Evolutionary conservation across 2,113 vertebrate species (phyloP).

Genomic region (Calidris pugnax): DNA sequence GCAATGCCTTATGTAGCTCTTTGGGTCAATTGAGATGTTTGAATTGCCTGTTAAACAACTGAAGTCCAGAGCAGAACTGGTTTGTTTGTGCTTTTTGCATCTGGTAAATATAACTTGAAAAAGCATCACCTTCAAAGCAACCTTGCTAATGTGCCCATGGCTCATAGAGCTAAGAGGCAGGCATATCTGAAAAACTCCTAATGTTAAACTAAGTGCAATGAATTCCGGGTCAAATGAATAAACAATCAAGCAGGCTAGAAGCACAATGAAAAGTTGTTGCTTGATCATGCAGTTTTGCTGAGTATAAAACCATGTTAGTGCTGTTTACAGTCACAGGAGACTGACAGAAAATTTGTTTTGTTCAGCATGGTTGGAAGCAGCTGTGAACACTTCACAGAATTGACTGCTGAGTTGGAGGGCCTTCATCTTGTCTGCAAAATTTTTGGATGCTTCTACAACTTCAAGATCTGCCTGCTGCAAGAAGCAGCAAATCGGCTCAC

Average conservation of each 20-base stretch:
- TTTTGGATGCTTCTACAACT: not conserved
- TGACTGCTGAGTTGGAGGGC: slow-evolving; percentile 2
- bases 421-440: slow-evolving; percentile 13
- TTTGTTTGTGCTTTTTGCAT: not conserved
- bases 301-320: not conserved
- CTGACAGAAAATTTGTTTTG: not conserved
- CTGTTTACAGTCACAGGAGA: not conserved
- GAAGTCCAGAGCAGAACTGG: not conserved
- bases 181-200: not conserved
- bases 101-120: not conserved
- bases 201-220: not conserved
- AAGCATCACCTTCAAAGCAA: not conserved
- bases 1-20: not conserved
- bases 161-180: not conserved
- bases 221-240: not conserved
- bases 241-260: not conserved
- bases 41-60: not conserved
- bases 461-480: not conserved
- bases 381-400: slow-evolving; percentile 44
- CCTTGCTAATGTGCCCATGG: not conserved
- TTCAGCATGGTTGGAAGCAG: slow-evolving; percentile 38
- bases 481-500: not conserved
- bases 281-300: not conserved
- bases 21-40: not conserved
- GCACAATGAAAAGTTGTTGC: not conserved